Percentiles rank a stretch among this genome's conserved stretches.
phyloP scores from a whole-genome alignment of 2,888 invertebrate species.

The Drosophila paramelanica region DNA sequence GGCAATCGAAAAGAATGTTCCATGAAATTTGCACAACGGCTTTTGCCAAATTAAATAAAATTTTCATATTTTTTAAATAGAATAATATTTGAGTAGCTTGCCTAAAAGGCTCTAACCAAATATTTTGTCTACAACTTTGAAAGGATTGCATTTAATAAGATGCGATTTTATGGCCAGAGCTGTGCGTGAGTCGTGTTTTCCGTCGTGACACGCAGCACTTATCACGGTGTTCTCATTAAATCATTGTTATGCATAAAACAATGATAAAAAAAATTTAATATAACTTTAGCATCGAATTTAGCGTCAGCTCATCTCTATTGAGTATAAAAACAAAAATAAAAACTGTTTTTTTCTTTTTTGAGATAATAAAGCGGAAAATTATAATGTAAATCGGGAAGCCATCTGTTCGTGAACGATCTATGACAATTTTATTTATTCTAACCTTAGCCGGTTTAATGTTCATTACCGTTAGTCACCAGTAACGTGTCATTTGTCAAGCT shows the following conservation, averaged over 20 bases:
- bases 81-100: constrained; percentile 42
- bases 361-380: too few relatives aligned
- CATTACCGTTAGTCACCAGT: constrained; percentile 44
- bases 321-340: too few relatives aligned
- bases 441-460: neutral
- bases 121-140: constrained; percentile 25
- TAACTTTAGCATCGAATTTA: too few relatives aligned
- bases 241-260: too few relatives aligned
- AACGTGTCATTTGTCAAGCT: constrained; percentile 23
- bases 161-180: neutral
- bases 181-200: too few relatives aligned
- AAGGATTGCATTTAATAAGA: constrained; percentile 8
- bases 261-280: too few relatives aligned
- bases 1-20: constrained; percentile 28
- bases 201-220: too few relatives aligned
- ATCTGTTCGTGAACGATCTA: too few relatives aligned
- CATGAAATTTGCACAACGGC: constrained; percentile 23
- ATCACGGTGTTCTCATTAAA: too few relatives aligned
- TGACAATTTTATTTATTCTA: neutral
- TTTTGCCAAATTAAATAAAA: constrained; percentile 41
- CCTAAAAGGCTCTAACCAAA: constrained; percentile 23
- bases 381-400: too few relatives aligned
- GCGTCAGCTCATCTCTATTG: too few relatives aligned
- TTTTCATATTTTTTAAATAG: constrained; percentile 36
- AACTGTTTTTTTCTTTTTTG: too few relatives aligned